A percentile compares a stretch with the other conserved stretches of the same genome.
Conservation (phyloP, 2,113 vertebrate genomes). For the Mustela nigripes region DNA sequence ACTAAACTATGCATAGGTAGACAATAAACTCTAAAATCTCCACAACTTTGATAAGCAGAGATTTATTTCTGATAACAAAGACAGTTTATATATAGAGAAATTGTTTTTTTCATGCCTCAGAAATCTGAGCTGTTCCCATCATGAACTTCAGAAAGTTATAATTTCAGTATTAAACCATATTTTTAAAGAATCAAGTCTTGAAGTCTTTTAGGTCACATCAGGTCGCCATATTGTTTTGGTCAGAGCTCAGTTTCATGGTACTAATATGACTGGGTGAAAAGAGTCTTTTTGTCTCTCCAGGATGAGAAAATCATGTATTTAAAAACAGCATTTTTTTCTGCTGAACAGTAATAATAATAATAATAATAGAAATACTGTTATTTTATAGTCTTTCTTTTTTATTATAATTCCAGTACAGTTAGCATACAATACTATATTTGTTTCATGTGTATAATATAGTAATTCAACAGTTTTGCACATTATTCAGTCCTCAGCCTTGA, state of each 20-base stretch:
- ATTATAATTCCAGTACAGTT: background rate
- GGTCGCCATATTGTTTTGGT: background rate
- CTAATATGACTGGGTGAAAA: background rate
- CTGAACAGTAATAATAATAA: background rate
- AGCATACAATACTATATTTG: background rate
- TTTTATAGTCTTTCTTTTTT: background rate
- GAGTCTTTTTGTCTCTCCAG: background rate
- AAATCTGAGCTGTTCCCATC: background rate
- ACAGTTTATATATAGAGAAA: background rate
- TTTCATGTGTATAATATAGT: background rate
- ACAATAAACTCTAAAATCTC: background rate
- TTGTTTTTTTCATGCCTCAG: background rate
- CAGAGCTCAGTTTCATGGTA: background rate
- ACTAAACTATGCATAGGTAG: background rate
- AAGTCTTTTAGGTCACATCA: background rate
- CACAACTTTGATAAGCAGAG: background rate
- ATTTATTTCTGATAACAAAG: background rate
- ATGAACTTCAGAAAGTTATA: background rate
- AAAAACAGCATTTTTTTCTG: constrained; percentile 31
- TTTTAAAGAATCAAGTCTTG: constrained; percentile 12
- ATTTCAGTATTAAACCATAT: background rate
- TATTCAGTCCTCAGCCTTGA: background rate
- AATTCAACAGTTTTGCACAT: background rate
- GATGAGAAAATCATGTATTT: background rate
- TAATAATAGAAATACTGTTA: background rate